These are phyloP conservation scores for Cuniculus paca DNA, from an alignment of 2,797 vertebrate species.

Conservation along the genomic window DNA sequence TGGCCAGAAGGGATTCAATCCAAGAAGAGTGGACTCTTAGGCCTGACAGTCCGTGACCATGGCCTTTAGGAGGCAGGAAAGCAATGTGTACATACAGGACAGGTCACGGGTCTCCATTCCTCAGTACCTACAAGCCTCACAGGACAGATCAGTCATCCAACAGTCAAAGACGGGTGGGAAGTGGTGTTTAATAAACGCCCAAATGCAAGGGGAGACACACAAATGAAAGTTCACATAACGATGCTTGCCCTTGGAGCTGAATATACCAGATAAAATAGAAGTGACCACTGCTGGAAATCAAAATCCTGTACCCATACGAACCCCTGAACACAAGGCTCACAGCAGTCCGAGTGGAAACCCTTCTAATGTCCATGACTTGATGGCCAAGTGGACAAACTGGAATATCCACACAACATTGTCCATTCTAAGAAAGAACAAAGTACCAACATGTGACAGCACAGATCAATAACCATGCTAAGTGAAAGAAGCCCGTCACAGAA, in stretches of 20 bases:
- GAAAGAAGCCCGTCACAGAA: background rate
- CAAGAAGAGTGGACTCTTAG: background rate
- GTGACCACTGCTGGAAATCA: rapidly evolving
- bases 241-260: background rate
- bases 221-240: background rate
- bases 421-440: background rate
- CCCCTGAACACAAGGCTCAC: rapidly evolving
- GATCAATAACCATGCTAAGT: rapidly evolving
- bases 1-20: background rate
- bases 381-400: too few species aligned
- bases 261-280: background rate
- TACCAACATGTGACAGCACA: rapidly evolving
- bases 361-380: rapidly evolving
- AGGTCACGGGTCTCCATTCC: too few species aligned
- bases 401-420: background rate
- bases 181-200: background rate
- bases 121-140: background rate
- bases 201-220: background rate
- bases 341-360: background rate
- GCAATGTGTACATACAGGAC: background rate
- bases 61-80: background rate
- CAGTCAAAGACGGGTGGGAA: background rate
- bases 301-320: rapidly evolving
- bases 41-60: rapidly evolving
- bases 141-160: rapidly evolving